Conservation (phyloP, 1,140 invertebrate genomes). For the Dufourea novaeangliae region DNA sequence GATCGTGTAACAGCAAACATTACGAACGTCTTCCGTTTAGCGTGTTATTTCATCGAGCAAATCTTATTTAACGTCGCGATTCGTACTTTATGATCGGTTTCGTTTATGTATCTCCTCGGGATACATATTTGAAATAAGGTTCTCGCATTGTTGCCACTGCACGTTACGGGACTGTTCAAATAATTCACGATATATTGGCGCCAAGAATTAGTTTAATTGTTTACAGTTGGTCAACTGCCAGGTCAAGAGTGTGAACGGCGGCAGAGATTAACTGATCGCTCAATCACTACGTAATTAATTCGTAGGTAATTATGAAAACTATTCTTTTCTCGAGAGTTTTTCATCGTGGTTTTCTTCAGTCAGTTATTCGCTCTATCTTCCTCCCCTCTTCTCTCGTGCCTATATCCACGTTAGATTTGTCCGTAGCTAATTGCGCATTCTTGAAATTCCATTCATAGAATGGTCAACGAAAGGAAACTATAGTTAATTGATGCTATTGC, state of each 20-base stretch:
- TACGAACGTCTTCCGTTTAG: constrained; percentile 72
- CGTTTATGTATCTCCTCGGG: neutral
- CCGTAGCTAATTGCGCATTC: neutral
- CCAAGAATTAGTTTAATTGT: neutral
- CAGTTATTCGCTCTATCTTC: neutral
- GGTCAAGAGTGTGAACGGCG: constrained; percentile 13
- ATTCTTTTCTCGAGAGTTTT: constrained; percentile 9
- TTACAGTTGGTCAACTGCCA: constrained; percentile 15
- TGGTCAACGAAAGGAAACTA: too few species aligned
- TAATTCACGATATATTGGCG: neutral
- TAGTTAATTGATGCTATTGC: neutral
- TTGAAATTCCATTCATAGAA: neutral
- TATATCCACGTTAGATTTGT: neutral
- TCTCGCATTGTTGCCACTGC: constrained; percentile 7
- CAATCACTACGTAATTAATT: constrained; percentile 45
- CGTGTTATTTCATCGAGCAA: neutral
- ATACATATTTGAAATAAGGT: constrained; percentile 21
- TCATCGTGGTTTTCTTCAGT: neutral
- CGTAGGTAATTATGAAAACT: neutral
- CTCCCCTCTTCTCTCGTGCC: neutral
- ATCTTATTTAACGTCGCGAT: constrained; percentile 6
- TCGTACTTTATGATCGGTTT: neutral
- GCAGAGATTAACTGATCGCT: constrained; percentile 50
- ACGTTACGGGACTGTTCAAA: neutral
- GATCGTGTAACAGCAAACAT: constrained; percentile 68